These are phyloP conservation scores for Numenius phaeopus DNA, from an alignment of 2,797 vertebrate species.

Conservation along the genomic window DNA sequence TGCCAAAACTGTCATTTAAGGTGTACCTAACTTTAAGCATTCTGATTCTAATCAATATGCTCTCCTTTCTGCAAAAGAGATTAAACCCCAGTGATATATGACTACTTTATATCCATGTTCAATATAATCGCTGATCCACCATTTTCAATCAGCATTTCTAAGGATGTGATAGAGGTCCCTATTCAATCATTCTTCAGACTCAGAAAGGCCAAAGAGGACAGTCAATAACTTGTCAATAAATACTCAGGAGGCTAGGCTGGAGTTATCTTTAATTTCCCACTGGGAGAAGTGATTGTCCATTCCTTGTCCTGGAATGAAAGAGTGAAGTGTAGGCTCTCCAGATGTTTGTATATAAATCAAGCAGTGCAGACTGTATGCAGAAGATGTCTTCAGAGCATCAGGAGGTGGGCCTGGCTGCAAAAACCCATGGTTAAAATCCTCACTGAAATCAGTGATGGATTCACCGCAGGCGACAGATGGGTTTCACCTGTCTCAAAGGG, in stretches of 20 bases:
- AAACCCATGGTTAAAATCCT: background rate
- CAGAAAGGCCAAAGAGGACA: background rate
- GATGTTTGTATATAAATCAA: background rate
- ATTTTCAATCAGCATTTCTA: constrained; percentile 50
- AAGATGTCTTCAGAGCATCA: background rate
- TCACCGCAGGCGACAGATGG: background rate
- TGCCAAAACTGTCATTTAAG: constrained; percentile 49
- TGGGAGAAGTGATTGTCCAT: background rate
- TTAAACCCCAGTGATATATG: constrained; percentile 46
- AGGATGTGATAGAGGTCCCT: background rate
- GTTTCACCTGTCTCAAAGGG: background rate
- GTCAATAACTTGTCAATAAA: constrained; percentile 14
- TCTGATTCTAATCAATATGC: constrained; percentile 50
- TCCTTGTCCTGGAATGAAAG: background rate
- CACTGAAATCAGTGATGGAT: background rate
- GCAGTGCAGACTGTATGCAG: background rate
- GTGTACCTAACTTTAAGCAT: constrained; percentile 3
- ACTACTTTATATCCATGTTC: constrained; percentile 11
- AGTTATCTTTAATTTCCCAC: background rate
- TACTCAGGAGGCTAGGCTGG: background rate
- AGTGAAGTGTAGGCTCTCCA: background rate
- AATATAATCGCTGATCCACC: background rate
- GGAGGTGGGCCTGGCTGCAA: background rate
- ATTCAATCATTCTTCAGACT: constrained; percentile 13
- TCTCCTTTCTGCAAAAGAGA: constrained; percentile 34